Percentiles rank a stretch among this genome's conserved stretches.
These are phyloP conservation scores for Catharus fuscescens DNA, from an alignment of 2,113 vertebrate species.

Conservation along the genomic window DNA sequence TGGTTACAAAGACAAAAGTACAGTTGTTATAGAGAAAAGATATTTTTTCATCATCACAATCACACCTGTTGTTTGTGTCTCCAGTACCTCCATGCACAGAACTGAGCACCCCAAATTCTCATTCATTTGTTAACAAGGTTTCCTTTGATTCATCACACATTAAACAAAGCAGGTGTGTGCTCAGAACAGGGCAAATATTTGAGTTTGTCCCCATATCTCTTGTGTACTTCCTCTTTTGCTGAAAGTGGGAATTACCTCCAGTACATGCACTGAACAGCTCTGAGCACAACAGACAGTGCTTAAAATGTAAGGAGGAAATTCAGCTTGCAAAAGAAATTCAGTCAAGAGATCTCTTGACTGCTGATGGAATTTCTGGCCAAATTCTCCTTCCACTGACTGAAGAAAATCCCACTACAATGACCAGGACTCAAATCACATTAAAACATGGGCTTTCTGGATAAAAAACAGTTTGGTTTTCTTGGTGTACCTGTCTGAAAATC, in stretches of 20 bases:
- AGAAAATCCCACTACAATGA: neutral
- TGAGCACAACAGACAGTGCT: neutral
- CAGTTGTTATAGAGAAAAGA: neutral
- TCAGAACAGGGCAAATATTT: neutral
- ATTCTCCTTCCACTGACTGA: neutral
- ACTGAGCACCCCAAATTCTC: neutral
- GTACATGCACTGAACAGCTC: neutral
- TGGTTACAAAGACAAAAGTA: neutral
- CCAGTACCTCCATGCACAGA: neutral
- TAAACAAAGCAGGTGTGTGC: neutral
- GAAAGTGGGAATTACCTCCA: neutral
- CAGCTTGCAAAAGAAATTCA: neutral
- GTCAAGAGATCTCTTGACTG: neutral
- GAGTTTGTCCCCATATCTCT: neutral
- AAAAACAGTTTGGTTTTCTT: neutral
- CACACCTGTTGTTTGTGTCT: neutral
- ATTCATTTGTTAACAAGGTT: neutral
- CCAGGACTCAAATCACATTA: neutral
- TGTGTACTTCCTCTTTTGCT: neutral
- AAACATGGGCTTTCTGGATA: neutral
- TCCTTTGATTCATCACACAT: neutral
- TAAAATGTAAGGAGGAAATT: neutral
- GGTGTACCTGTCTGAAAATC: constrained; percentile 81
- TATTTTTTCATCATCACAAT: neutral
- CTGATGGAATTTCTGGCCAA: neutral